These are phyloP conservation scores for Drosophila carrolli DNA, from an alignment of 1,140 invertebrate genomes.

Conservation along the genomic window DNA sequence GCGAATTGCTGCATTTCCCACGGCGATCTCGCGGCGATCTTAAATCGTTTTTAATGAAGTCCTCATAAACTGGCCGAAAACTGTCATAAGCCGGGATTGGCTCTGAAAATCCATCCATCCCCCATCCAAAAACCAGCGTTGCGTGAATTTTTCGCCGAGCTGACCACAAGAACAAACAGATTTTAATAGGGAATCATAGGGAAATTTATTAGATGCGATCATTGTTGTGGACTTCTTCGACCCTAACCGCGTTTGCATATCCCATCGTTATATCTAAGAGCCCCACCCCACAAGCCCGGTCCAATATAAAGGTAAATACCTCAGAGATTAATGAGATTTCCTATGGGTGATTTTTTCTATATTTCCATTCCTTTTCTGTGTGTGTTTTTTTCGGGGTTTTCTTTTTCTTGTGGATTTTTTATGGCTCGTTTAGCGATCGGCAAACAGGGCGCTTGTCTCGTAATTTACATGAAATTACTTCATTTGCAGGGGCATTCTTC, in stretches of 20 bases:
- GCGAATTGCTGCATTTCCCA: conserved; percentile 46
- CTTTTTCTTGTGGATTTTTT: conserved; percentile 57
- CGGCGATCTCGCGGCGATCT: conserved; percentile 57
- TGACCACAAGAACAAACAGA: conserved; percentile 63
- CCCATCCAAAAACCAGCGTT: conserved; percentile 43
- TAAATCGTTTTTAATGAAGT: conserved; percentile 76
- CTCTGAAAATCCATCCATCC: background rate
- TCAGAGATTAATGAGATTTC: conserved; percentile 80
- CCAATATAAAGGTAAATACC: conserved; percentile 48
- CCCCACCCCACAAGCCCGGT: background rate
- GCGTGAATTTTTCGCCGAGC: conserved; percentile 59
- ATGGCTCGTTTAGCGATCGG: conserved; percentile 73
- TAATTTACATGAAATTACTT: conserved; percentile 83
- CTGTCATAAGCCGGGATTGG: conserved; percentile 20
- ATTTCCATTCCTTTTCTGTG: conserved; percentile 13
- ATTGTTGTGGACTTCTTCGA: conserved; percentile 41
- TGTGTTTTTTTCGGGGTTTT: conserved; percentile 4
- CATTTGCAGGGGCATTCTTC: conserved; percentile 57
- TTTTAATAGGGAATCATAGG: conserved; percentile 58
- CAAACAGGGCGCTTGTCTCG: conserved; percentile 78
- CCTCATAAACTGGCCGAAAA: conserved; percentile 60
- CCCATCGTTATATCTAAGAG: background rate
- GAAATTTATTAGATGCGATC: conserved; percentile 63
- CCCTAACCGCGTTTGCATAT: conserved; percentile 71
- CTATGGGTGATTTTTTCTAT: conserved; percentile 35